Evolutionary conservation across 1,140 invertebrate genomes (phyloP), one percentile per base, ranked within the genome.

Genomic region (Tetramorium simillimum): DNA sequence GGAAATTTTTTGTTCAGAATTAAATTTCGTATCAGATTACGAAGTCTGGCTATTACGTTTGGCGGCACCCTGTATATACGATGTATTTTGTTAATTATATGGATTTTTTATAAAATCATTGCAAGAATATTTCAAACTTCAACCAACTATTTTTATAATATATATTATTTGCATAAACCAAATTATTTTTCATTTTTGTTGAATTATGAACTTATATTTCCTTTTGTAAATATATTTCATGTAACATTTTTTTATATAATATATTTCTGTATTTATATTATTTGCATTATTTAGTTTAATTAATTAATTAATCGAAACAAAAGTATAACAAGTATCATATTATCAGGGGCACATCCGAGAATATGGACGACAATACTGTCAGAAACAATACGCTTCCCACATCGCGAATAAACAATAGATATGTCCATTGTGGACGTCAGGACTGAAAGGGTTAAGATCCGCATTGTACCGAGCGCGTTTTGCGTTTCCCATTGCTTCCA

Each of bases 391-490:
- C 33, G 14, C 33, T 49, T 2, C n/a, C n/a, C 12, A 40, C 3
- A 21, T 65, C 40, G 18, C 14, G 14, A 67, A 53, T 69, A 24
- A 70, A 70, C 46, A 40, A 40, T 51, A 81, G n/a, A 24, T 24
- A 65, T 46, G 16, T 53, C 14, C 16, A 37, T 67, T 49, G 51
- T 24, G 62, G 62, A 12, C n/a, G 28, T 84, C 40, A 28, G 37
- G 21, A 16, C 40, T 46, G 24, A 37, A 37, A 9, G 18, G 18
- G 18, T 56, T 43, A 81, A 70, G 53, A 56, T 37, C 37, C 7
- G 67, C 40, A 53, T 81, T 81, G 18, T 46, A 33, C 63, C 9
- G 56, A 10, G 40, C 14, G 18, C 16, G 46, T 80, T 80, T 69
- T 80, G 5, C 78, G 12, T 46, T 24, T 72, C 18, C 5, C 43